A percentile compares a stretch with the other conserved stretches of the same genome.
Evolutionary conservation across 2,797 vertebrate species (phyloP).

Genomic region (Propithecus perrieri): DNA sequence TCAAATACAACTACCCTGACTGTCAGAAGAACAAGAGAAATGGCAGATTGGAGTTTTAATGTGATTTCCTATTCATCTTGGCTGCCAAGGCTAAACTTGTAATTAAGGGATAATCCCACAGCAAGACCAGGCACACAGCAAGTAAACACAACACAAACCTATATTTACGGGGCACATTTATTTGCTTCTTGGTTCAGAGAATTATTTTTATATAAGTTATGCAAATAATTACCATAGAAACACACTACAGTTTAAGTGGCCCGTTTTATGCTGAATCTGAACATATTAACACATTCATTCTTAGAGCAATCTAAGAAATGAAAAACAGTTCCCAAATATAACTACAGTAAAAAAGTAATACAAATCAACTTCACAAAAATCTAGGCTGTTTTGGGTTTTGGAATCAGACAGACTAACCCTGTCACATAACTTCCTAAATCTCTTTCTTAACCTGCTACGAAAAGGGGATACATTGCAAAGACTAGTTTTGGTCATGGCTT

Average conservation of each 20-base stretch:
- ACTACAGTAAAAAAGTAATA: neutral
- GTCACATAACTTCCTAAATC: neutral
- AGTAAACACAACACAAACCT: slow-evolving; percentile 48
- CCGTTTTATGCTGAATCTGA: slow-evolving; percentile 3
- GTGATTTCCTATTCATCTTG: slow-evolving; percentile 74
- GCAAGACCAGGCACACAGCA: slow-evolving; percentile 50
- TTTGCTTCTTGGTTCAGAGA: slow-evolving; percentile 42
- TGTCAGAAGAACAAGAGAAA: slow-evolving; percentile 67
- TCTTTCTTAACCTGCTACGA: neutral
- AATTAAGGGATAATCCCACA: slow-evolving; percentile 79
- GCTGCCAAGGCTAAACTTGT: slow-evolving; percentile 78
- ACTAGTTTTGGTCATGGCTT: neutral
- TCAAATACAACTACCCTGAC: slow-evolving; percentile 38
- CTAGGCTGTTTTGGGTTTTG: neutral
- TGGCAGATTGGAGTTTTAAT: slow-evolving; percentile 72
- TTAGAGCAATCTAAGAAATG: neutral
- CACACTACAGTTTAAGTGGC: neutral
- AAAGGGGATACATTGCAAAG: neutral
- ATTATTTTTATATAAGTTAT: slow-evolving; percentile 44
- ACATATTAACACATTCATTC: slow-evolving; percentile 15
- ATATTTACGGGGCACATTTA: slow-evolving; percentile 51
- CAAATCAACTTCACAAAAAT: neutral
- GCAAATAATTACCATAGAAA: slow-evolving; percentile 53
- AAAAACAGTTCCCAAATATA: neutral
- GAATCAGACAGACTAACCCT: neutral